Percentiles rank a stretch among this genome's conserved stretches.
Evolutionary conservation across 2,113 vertebrate species (phyloP).

Genomic region (Pterocles gutturalis): DNA sequence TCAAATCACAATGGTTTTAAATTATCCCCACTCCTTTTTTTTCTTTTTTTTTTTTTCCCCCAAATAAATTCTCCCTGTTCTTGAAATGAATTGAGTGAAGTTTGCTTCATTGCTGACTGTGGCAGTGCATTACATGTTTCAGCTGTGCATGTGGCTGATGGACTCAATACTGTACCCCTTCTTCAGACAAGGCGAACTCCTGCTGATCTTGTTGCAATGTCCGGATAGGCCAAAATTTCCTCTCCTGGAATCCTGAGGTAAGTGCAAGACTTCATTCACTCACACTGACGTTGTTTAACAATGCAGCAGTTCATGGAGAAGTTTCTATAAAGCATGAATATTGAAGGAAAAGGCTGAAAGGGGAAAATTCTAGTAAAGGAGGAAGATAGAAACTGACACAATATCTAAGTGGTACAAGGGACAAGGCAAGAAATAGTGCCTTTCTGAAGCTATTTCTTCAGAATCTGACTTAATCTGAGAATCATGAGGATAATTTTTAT

Average conservation of each 20-base stretch:
- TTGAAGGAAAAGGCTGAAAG: background rate
- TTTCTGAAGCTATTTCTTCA: background rate
- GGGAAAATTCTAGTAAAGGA: background rate
- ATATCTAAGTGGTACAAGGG: background rate
- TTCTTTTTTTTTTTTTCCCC: fast-evolving
- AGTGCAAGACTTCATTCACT: background rate
- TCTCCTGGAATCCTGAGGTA: background rate
- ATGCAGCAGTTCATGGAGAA: background rate
- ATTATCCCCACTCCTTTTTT: background rate
- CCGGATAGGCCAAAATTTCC: background rate
- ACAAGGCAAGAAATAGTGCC: background rate
- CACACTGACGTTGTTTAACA: background rate
- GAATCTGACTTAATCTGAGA: background rate
- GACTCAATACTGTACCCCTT: background rate
- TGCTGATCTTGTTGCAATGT: background rate
- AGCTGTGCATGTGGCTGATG: background rate
- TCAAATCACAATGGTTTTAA: background rate
- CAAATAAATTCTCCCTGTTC: background rate
- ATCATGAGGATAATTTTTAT: background rate
- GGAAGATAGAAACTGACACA: background rate
- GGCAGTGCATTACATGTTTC: background rate
- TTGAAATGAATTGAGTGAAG: background rate
- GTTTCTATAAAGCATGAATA: background rate
- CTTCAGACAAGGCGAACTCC: background rate
- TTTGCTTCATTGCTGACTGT: background rate